Evolutionary conservation across 2,888 invertebrate genomes (phyloP).

Genomic region (Steinernema scapterisci): DNA sequence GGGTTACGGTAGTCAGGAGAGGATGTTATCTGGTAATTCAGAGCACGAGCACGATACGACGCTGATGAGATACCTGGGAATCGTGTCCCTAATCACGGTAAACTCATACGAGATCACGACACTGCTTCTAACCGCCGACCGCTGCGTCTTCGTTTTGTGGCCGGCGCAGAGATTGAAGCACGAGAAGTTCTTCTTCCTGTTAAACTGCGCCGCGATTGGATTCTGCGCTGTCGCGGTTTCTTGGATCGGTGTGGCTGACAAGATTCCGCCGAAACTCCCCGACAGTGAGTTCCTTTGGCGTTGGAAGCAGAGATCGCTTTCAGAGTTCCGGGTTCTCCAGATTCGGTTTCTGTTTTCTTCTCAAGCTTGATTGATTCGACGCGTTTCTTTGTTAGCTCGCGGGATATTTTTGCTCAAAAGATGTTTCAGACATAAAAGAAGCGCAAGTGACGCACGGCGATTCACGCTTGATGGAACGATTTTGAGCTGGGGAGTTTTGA

Average conservation of each 20-base stretch:
- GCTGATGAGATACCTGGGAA: conserved; percentile 12
- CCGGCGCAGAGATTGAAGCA: neutral
- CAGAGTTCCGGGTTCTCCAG: neutral
- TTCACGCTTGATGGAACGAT: too few species aligned
- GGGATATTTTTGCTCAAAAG: too few species aligned
- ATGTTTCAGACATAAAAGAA: too few species aligned
- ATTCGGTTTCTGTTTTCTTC: too few species aligned
- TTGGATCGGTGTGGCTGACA: neutral
- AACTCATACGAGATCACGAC: conserved; percentile 17
- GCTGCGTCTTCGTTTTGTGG: conserved; percentile 26
- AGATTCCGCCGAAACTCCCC: neutral
- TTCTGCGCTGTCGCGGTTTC: neutral
- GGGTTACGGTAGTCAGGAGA: neutral
- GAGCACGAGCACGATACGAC: conserved; percentile 24
- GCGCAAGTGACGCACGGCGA: too few species aligned
- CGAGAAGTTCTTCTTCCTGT: conserved; percentile 11
- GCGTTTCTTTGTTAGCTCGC: too few species aligned
- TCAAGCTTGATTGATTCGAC: too few species aligned
- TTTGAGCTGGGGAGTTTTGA: too few species aligned
- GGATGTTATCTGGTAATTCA: neutral
- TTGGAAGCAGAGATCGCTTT: neutral
- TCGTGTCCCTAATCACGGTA: conserved; percentile 13
- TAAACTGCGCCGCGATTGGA: neutral
- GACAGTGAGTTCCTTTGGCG: conserved; percentile 6
- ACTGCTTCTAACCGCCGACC: conserved; percentile 18